Evolutionary conservation across 2,113 vertebrate genomes (phyloP), one percentile per base, ranked within the genome.

Genomic region (Pelvicachromis taeniatus): DNA sequence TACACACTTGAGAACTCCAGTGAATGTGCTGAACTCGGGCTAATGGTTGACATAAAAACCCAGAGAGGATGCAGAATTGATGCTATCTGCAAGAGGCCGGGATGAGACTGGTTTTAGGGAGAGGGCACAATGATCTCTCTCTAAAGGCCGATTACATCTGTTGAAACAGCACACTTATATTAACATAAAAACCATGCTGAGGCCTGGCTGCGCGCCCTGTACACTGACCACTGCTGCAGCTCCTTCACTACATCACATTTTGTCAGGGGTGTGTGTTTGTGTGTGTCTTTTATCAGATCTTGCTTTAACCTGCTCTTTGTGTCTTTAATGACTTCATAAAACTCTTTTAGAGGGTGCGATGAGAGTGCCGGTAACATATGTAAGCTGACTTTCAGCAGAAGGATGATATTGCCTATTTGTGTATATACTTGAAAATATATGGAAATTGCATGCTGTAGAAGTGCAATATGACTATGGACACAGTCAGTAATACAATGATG

Each of bases 41-140:
- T 94, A 91, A 94, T 91, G 87, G 90, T 59, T 35, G 83, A 93
- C 89, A 90, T 90, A 82, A 90, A 93, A 90, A 85, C 68, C 81
- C 78, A 68, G 59, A 53, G 82, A 87, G 79, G 75, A 85, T 59
- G 73, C 53, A 53, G 83, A 90, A 94, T 93, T 78, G 61, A 95
- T 93, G 86, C 48, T 85, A 92, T 90, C 90, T 79, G 53, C 26
- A 31, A 73, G 88, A 88, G 83, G 31, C 77, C 48, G 8, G 81
- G 80, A 85, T 88, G 80, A 92, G 86, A 73, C 86, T 79, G 85
- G 53, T 87, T 90, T 89, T 63, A 84, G 61, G 68, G 59, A 88
- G 87, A 91, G 87, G 91, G 92, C 82, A 81, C 79, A 40, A 48
- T 88, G 92, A 92, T 93, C 90, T 87, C 70, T 45, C 73, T 85